Percentiles rank a stretch among this genome's conserved stretches.
Conservation (phyloP, 2,113 vertebrate genomes). For the Sapajus apella region DNA sequence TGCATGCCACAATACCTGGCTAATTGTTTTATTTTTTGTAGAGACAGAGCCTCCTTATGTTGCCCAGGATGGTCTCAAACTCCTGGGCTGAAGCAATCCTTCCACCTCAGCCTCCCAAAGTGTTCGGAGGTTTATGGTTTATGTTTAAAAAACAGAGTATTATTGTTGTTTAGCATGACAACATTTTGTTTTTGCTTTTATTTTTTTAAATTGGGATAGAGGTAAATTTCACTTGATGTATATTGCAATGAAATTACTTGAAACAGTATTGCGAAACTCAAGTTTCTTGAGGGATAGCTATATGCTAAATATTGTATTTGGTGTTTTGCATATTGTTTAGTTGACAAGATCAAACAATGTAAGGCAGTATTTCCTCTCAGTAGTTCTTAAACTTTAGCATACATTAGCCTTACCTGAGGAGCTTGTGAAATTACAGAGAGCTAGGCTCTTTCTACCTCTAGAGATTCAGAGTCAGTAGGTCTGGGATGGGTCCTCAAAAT, state of each 20-base stretch:
- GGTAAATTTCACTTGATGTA: neutral
- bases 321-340: neutral
- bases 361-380: neutral
- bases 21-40: neutral
- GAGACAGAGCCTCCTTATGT: neutral
- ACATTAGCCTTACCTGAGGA: neutral
- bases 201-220: neutral
- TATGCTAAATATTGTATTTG: neutral
- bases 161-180: neutral
- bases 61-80: neutral
- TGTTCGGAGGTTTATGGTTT: no score
- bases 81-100: no score
- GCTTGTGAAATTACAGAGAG: neutral
- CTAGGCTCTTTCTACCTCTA: neutral
- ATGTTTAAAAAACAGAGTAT: neutral
- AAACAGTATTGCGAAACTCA: neutral
- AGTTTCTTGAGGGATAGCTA: neutral
- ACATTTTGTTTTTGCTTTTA: neutral
- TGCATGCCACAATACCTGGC: neutral
- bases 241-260: neutral
- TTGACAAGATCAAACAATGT: neutral
- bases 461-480: neutral
- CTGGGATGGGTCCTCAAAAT: neutral
- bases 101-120: no score
- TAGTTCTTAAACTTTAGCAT: neutral